Evolutionary conservation across 2,888 invertebrate genomes (phyloP), one percentile per base, ranked within the genome.

Genomic region (Synanthedon formicaeformis): DNA sequence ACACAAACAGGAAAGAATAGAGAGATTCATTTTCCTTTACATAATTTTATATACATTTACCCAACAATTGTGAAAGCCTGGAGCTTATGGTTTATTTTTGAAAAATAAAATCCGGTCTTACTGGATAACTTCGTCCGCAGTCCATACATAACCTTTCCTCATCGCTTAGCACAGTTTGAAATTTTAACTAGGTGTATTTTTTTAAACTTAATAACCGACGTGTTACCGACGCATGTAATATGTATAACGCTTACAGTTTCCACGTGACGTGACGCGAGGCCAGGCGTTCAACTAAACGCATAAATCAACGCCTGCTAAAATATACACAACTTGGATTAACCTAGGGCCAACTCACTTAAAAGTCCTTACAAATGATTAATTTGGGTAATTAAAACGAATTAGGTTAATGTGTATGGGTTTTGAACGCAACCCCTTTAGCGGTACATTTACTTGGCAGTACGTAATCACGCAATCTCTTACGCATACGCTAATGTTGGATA

Each of bases 401-500:
- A 85, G 86, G 86, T 86, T 86, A 86, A 86, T 86, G 81, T 84
- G 77, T 80, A 77, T 78, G 79, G 73, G 74, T 79, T 81, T 76
- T 71, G 66, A 73, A 72, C 72, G 63, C 73, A 69, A 75, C 73
- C 69, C 69, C 63, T 57, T 61, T 66, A 13, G 14, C 45, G 14
- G 14, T 14, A 45, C 14, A 45, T n/a, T 13, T 45, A 45, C 13
- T n/a, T 6, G 14, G 45, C 45, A 45, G 45, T 45, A 34, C 10
- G 34, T 10, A 2, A 34, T 10, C 34, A 34, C 34, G 34, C 2
- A 34, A 34, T 34, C 34, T 34, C 34, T 10, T 34, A 6, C 8
- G 10, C 34, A 34, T 10, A 34, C 34, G 2, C 8, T 8, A 34
- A 34, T 34, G 3, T 10, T 34, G 16, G 16, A 16, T 4, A 4